Evolutionary conservation across 2,888 invertebrate species (phyloP).

Genomic region (Diloba caeruleocephala): DNA sequence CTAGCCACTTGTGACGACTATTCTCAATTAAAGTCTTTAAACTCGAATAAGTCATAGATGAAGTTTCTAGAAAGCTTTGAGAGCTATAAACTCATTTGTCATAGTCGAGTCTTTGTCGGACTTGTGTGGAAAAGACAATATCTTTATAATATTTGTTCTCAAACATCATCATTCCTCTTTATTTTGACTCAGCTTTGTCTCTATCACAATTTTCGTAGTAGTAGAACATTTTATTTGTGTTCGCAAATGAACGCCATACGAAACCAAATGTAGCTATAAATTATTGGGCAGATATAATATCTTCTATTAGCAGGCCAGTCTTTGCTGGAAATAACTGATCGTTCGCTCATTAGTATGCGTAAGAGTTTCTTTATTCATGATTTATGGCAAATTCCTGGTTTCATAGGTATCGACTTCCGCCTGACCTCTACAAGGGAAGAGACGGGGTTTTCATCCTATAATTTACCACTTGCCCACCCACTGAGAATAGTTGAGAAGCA

Average conservation of each 20-base stretch:
- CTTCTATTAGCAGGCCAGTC: constrained; percentile 9
- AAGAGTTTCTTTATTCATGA: constrained; percentile 35
- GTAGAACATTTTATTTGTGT: constrained; percentile 16
- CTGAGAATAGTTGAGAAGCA: constrained; percentile 2
- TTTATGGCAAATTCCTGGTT: constrained; percentile 35
- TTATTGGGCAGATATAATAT: constrained; percentile 19
- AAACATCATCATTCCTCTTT: constrained; percentile 23
- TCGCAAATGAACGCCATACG: constrained; percentile 9
- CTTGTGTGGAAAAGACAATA: constrained; percentile 26
- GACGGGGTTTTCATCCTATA: constrained; percentile 14
- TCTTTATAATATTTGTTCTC: constrained; percentile 35
- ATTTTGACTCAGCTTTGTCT: constrained; percentile 7
- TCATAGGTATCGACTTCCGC: constrained; percentile 19
- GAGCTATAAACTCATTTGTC: constrained; percentile 36
- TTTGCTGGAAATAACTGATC: constrained; percentile 21
- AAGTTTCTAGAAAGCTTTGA: constrained; percentile 27
- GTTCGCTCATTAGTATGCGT: constrained; percentile 34
- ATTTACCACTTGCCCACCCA: constrained; percentile 36
- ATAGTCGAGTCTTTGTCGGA: constrained; percentile 30
- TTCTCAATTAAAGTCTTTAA: constrained; percentile 43
- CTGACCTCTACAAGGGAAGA: constrained; percentile 5
- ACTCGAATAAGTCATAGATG: constrained; percentile 37
- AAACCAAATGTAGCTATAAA: constrained; percentile 16
- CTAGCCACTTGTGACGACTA: constrained; percentile 31
- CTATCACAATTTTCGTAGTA: constrained; percentile 19